Percentiles rank a stretch among this genome's conserved stretches.
Conservation (phyloP, 2,797 vertebrate genomes). For the Gobio occitaniae region DNA sequence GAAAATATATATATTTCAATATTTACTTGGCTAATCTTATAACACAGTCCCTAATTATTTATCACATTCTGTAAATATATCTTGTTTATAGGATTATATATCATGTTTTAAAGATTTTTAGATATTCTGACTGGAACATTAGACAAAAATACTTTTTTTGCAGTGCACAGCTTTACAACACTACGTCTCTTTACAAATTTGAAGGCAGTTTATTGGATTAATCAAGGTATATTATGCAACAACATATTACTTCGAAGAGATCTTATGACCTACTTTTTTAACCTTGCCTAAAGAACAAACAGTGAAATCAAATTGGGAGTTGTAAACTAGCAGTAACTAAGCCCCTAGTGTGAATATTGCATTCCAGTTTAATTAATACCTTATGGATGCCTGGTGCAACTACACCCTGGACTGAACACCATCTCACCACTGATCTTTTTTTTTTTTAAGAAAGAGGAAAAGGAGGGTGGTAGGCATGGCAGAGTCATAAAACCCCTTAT, state of each 20-base stretch:
- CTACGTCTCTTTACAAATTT: background rate
- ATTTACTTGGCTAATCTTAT: background rate
- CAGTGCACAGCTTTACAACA: background rate
- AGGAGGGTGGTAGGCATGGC: constrained; percentile 27
- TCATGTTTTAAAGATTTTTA: background rate
- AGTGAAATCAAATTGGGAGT: background rate
- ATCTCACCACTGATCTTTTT: constrained; percentile 19
- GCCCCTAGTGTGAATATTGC: background rate
- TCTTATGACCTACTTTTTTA: background rate
- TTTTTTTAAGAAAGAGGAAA: background rate
- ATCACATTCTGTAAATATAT: background rate
- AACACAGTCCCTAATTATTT: background rate
- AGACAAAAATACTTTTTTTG: background rate
- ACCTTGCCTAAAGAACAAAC: background rate
- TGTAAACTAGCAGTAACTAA: background rate
- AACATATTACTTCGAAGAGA: background rate
- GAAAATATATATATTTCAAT: background rate
- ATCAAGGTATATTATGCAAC: background rate
- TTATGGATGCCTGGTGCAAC: background rate
- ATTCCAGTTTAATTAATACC: constrained; percentile 24
- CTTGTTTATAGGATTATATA: background rate
- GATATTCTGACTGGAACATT: background rate
- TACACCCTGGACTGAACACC: constrained; percentile 1
- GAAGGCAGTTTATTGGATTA: background rate
- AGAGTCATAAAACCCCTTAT: constrained; percentile 64